A percentile compares a stretch with the other conserved stretches of the same genome.
Evolutionary conservation across 2,113 vertebrate genomes (phyloP).

Genomic region (Hippocampus barbouri): DNA sequence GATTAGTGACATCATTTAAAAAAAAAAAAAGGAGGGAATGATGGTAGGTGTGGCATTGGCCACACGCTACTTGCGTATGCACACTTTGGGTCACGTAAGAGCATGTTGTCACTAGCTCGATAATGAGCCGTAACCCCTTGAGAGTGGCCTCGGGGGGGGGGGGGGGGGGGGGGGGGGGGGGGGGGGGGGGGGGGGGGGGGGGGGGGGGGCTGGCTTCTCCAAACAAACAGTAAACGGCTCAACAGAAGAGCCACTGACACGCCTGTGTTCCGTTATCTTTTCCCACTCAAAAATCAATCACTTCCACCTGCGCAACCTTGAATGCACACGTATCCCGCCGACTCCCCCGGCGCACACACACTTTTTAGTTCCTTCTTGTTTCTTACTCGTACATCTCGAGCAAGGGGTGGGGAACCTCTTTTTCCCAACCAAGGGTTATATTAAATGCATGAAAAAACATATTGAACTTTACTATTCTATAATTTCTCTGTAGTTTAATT

Average conservation of each 20-base stretch:
- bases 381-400: too few relatives aligned
- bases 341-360: not conserved
- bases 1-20: not conserved
- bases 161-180: too few relatives aligned
- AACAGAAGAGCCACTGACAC: conserved; percentile 40
- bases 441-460: too few relatives aligned
- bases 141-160: conserved; percentile 37
- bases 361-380: not conserved
- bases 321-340: not conserved
- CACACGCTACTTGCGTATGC: conserved; percentile 29
- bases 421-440: too few relatives aligned
- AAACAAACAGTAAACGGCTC: conserved; percentile 69
- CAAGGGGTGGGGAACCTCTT: too few relatives aligned
- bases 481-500: not conserved
- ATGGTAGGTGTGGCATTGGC: conserved; percentile 40
- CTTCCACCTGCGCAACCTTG: not conserved
- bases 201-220: conserved; percentile 48
- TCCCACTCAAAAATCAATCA: conserved; percentile 48
- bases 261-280: conserved; percentile 39
- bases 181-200: too few relatives aligned
- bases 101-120: conserved; percentile 57
- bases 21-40: not conserved
- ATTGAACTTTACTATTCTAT: too few relatives aligned
- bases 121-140: conserved; percentile 65
- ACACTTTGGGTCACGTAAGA: conserved; percentile 40